Evolutionary conservation across 2,888 invertebrate species (phyloP).

Genomic region (Ashinkailepas kermadecensis): DNA sequence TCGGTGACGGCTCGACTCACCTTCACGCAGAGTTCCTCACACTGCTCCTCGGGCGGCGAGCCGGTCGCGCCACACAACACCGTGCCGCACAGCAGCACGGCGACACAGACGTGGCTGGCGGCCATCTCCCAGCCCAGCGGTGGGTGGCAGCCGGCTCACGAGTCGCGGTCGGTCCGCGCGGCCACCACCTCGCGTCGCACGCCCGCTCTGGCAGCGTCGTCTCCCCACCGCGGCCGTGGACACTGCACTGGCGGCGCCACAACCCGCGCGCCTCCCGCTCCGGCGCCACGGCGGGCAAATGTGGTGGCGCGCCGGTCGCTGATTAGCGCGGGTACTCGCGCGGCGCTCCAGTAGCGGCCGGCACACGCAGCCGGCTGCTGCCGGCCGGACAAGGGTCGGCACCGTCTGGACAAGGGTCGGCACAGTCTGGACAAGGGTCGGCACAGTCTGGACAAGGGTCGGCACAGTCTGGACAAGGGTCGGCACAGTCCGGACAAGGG

Average conservation of each 20-base stretch:
- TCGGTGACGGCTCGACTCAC: background rate
- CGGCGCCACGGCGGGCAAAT: background rate
- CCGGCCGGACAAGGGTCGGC: too few species aligned
- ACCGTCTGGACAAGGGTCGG: too few species aligned
- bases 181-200: background rate
- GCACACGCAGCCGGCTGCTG: too few species aligned
- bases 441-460: too few species aligned
- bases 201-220: background rate
- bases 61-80: background rate
- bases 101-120: background rate
- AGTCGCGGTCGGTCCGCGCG: background rate
- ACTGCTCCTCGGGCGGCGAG: background rate
- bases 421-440: too few species aligned
- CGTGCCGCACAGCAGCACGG: background rate
- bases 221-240: background rate
- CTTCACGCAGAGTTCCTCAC: conserved; percentile 3
- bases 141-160: background rate
- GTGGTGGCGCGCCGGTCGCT: too few species aligned
- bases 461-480: too few species aligned
- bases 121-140: background rate
- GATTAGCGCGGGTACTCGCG: too few species aligned
- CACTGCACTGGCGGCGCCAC: background rate
- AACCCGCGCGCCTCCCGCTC: background rate
- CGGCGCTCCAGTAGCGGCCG: too few species aligned
- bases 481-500: too few species aligned